Conservation (phyloP, 2,797 vertebrate species). For the Caiman crocodilus region DNA sequence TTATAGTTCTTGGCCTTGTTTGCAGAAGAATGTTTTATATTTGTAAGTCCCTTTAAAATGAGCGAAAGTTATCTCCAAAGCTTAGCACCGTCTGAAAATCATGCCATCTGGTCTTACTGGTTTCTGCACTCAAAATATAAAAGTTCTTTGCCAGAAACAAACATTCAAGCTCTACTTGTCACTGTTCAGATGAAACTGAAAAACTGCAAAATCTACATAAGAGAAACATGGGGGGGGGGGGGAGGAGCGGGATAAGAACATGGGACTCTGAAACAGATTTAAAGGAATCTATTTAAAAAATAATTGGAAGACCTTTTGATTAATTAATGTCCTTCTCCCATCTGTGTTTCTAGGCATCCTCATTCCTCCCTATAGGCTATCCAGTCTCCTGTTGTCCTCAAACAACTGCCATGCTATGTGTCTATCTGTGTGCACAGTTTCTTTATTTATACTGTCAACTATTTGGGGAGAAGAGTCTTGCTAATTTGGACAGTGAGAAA, state of each 20-base stretch:
- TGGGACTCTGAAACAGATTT: neutral
- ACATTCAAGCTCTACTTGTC: neutral
- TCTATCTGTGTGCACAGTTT: neutral
- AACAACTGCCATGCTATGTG: neutral
- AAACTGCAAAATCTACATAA: neutral
- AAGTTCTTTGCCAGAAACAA: conserved; percentile 13
- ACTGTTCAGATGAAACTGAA: neutral
- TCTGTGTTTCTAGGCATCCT: neutral
- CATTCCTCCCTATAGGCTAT: neutral
- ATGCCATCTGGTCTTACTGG: neutral
- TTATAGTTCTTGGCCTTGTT: conserved; percentile 10
- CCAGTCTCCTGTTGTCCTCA: neutral
- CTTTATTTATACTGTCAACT: neutral
- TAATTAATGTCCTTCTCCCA: neutral
- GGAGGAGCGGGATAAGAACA: neutral
- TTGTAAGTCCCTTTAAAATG: neutral
- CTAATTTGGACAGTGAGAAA: neutral
- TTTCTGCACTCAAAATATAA: neutral
- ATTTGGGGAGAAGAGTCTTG: neutral
- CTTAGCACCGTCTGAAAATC: conserved; percentile 18
- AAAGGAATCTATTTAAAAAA: neutral
- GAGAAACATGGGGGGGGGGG: neutral
- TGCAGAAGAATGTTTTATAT: neutral
- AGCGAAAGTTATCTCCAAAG: neutral
- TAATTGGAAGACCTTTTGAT: neutral